phyloP scores from a whole-genome alignment of 2,113 vertebrate genomes.

The Mirounga angustirostris region DNA sequence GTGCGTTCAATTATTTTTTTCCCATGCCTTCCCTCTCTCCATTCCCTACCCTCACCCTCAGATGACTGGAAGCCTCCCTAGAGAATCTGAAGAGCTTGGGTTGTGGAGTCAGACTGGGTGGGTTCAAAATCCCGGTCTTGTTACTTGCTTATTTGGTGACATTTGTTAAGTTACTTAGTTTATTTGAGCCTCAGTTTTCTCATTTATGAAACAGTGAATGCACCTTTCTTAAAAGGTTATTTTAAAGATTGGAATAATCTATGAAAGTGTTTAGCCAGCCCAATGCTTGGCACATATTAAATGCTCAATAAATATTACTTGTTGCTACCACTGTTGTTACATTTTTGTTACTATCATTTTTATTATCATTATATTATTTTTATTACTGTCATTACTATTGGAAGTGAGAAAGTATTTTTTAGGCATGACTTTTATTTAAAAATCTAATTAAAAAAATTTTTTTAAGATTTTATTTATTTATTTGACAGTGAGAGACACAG shows the following conservation, averaged over 20 bases:
- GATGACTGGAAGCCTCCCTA: not conserved
- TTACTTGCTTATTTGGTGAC: not conserved
- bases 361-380: not conserved
- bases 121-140: not conserved
- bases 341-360: not conserved
- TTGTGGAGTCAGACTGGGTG: not conserved
- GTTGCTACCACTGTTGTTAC: not conserved
- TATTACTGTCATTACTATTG: not conserved
- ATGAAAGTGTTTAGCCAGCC: not conserved
- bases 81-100: not conserved
- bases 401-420: not conserved
- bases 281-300: not conserved
- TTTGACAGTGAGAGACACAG: too few relatives aligned
- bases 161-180: not conserved
- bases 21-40: not conserved
- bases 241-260: slow-evolving; percentile 9
- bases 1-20: not conserved
- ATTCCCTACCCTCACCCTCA: not conserved
- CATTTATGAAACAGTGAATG: not conserved
- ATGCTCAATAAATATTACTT: not conserved
- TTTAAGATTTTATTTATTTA: too few relatives aligned
- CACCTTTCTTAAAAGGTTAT: not conserved
- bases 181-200: not conserved
- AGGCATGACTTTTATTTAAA: not conserved
- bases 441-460: not conserved